These are phyloP conservation scores for Poecilia velifera DNA, from an alignment of 2,797 vertebrate species.

Conservation along the genomic window DNA sequence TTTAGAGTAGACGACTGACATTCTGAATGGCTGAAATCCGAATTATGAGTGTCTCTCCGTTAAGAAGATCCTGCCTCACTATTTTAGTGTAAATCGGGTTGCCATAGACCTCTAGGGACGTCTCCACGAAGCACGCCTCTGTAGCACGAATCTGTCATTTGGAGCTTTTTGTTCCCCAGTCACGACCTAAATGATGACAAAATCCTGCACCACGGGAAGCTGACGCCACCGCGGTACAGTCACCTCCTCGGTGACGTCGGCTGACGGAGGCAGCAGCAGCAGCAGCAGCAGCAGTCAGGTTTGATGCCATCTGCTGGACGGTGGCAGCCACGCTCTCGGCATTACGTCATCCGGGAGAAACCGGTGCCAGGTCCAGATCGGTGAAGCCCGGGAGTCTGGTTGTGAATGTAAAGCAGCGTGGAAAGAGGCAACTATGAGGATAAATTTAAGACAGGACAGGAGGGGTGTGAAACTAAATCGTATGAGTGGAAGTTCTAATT, in stretches of 20 bases:
- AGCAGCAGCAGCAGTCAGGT: neutral
- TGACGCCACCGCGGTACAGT: constrained; percentile 70
- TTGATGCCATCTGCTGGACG: constrained; percentile 71
- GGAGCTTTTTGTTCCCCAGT: constrained; percentile 54
- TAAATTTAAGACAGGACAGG: neutral
- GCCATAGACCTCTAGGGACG: neutral
- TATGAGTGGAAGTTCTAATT: neutral
- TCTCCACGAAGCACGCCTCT: neutral
- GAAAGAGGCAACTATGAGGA: neutral
- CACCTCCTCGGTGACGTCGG: constrained; percentile 71
- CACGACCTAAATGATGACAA: constrained; percentile 76
- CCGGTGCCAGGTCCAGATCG: constrained; percentile 43
- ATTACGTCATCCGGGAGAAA: constrained; percentile 66
- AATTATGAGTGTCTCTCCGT: neutral
- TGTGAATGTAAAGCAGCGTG: neutral
- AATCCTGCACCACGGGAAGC: constrained; percentile 74
- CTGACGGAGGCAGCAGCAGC: constrained; percentile 15
- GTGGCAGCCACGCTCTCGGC: constrained; percentile 38
- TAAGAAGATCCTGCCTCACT: no score
- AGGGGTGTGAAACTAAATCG: neutral
- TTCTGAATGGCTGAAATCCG: neutral
- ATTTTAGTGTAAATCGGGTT: neutral
- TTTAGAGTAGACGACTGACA: neutral
- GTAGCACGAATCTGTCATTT: constrained; percentile 43
- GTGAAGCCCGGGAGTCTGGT: constrained; percentile 43